These are phyloP conservation scores for Yponomeuta plumbellus DNA, from an alignment of 2,888 invertebrate species.

Conservation along the genomic window DNA sequence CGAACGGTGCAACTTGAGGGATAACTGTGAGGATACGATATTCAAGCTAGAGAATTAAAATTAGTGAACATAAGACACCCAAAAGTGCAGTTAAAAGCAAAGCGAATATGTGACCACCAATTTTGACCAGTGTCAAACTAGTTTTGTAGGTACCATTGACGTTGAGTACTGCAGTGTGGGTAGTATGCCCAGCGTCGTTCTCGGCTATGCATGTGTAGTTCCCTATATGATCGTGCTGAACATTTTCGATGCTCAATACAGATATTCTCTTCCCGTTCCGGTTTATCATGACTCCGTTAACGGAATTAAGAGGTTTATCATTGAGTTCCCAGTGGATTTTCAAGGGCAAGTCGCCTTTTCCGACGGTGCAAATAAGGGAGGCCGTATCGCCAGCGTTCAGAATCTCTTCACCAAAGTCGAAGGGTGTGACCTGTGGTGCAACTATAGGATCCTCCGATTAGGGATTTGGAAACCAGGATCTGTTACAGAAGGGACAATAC, in stretches of 20 bases:
- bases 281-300: conserved; percentile 76
- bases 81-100: conserved; percentile 21
- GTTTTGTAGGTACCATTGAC: conserved; percentile 78
- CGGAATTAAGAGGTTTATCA: conserved; percentile 65
- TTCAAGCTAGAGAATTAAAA: neutral
- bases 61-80: neutral
- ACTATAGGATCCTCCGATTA: conserved; percentile 63
- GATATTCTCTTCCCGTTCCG: conserved; percentile 81
- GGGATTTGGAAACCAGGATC: conserved; percentile 4
- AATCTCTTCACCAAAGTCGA: conserved; percentile 85
- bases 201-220: conserved; percentile 79
- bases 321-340: conserved; percentile 84
- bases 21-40: conserved; percentile 51
- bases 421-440: conserved; percentile 86
- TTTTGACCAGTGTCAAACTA: neutral
- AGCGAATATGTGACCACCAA: conserved; percentile 11
- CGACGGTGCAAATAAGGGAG: conserved; percentile 81
- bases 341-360: conserved; percentile 83
- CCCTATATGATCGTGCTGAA: conserved; percentile 77
- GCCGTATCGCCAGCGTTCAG: conserved; percentile 84
- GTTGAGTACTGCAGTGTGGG: conserved; percentile 79
- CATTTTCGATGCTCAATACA: conserved; percentile 80
- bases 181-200: conserved; percentile 80
- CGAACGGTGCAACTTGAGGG: conserved; percentile 79
- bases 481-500: conserved; percentile 14